Evolutionary conservation across 2,888 invertebrate species (phyloP), one percentile per base, ranked within the genome.

Genomic region (Chironomus tentans): DNA sequence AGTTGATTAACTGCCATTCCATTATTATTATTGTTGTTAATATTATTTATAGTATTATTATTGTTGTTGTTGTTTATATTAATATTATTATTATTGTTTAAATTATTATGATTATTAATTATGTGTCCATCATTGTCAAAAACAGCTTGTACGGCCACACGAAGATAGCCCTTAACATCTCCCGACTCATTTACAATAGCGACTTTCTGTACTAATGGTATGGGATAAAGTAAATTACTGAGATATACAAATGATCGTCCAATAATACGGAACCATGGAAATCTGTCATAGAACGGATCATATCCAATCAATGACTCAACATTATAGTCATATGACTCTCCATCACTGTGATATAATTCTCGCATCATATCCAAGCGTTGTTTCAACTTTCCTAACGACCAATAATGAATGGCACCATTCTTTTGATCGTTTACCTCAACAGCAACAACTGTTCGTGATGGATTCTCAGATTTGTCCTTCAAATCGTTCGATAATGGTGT

Each of bases 301-400:
- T 94, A 94, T 5, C 94, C 94, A 22, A 95, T 94, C 74, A 95
- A 88, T 24, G 92, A 92, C 83, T 95, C 94, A 78, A 94, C 92
- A 85, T 95, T 95, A 84, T 95, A 95, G 80, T 95, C 95, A 0
- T 97, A 97, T 1, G 97, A 97, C 85, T 98, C 97, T 0, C 97
- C 97, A 84, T 98, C 98, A 84, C 97, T 98, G 85, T 97, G 96
- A 85, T 98, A 98, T 97, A 99, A 98, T 86, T 99, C 98, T n/a
- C 98, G 89, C 98, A 99, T 99, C 80, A 98, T 84, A 85, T 98
- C 98, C 81, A 99, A 86, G 76, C 98, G 90, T 91, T 98, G 98
- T 83, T 98, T 98, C 78, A 99, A 87, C 84, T 99, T 99, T 83
- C 97, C 97, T 76, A 99, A 86, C 0, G 98, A 97, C 99, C 99